phyloP scores from a whole-genome alignment of 1,140 invertebrate genomes.

The Bombyx mandarina region DNA sequence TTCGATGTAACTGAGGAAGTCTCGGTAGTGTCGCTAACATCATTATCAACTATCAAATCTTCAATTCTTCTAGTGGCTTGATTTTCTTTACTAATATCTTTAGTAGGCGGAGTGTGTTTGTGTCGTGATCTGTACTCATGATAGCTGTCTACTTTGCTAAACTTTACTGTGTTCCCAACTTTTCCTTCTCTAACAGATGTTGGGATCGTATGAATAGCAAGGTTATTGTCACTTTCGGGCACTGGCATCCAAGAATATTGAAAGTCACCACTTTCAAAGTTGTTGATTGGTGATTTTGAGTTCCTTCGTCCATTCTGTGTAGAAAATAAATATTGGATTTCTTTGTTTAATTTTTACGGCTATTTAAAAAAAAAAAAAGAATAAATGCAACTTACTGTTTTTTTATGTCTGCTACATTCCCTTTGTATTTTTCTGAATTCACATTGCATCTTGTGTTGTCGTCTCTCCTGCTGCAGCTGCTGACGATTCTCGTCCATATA shows the following conservation, averaged over 20 bases:
- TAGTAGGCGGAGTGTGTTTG: slow-evolving; percentile 59
- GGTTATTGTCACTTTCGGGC: slow-evolving; percentile 43
- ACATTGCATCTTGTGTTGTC: slow-evolving; percentile 42
- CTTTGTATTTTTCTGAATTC: slow-evolving; percentile 49
- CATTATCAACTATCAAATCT: slow-evolving; percentile 32
- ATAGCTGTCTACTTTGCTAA: slow-evolving; percentile 46
- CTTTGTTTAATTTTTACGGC: too few relatives aligned
- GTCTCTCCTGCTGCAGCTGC: slow-evolving; percentile 31
- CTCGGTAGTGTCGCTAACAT: slow-evolving; percentile 23
- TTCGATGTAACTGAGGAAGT: slow-evolving; percentile 26
- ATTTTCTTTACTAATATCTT: slow-evolving; percentile 28
- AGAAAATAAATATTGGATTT: slow-evolving; percentile 1
- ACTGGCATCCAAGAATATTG: slow-evolving; percentile 63
- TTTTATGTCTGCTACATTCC: slow-evolving; percentile 33
- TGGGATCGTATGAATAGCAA: slow-evolving; percentile 47
- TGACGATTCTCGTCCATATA: slow-evolving; percentile 43
- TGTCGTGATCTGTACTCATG: slow-evolving; percentile 59
- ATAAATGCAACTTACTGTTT: slow-evolving; percentile 25
- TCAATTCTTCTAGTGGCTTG: slow-evolving; percentile 25
- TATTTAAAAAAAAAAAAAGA: neutral
- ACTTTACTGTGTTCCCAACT: slow-evolving; percentile 42
- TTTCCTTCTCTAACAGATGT: slow-evolving; percentile 31
- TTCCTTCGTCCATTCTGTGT: slow-evolving; percentile 21
- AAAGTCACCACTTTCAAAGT: slow-evolving; percentile 27
- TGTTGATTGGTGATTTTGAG: slow-evolving; percentile 31